These are phyloP conservation scores for Acrobasis consociella DNA, from an alignment of 2,888 invertebrate species.

Conservation along the genomic window DNA sequence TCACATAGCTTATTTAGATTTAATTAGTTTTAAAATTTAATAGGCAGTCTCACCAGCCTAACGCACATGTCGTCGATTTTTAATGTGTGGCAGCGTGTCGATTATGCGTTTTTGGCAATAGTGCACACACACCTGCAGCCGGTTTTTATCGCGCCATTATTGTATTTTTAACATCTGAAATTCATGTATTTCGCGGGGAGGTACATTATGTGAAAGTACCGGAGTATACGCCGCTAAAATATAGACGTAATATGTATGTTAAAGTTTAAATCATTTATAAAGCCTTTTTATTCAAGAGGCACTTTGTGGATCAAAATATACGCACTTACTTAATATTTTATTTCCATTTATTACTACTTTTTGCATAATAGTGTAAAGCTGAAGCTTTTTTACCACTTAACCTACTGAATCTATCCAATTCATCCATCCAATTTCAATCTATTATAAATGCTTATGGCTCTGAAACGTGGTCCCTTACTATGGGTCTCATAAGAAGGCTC, in stretches of 20 bases:
- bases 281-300: neutral
- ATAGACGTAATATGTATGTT: neutral
- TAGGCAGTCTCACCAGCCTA: slow-evolving; percentile 35
- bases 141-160: slow-evolving; percentile 22
- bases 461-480: no score
- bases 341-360: no score
- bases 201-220: slow-evolving; percentile 1
- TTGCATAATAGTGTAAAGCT: no score
- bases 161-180: slow-evolving; percentile 17
- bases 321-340: no score
- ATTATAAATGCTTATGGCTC: no score
- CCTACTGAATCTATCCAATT: no score
- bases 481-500: no score
- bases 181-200: slow-evolving; percentile 5
- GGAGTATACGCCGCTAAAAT: neutral
- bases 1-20: no score
- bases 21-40: neutral
- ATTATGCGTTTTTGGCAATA: slow-evolving; percentile 69
- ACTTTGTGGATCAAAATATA: neutral
- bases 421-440: no score
- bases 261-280: neutral
- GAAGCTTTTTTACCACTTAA: no score
- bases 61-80: slow-evolving; percentile 59
- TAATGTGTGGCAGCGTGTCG: slow-evolving; percentile 57
- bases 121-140: slow-evolving; percentile 45